Conservation (phyloP, 2,797 vertebrate genomes). For the Gallirallus australis region DNA sequence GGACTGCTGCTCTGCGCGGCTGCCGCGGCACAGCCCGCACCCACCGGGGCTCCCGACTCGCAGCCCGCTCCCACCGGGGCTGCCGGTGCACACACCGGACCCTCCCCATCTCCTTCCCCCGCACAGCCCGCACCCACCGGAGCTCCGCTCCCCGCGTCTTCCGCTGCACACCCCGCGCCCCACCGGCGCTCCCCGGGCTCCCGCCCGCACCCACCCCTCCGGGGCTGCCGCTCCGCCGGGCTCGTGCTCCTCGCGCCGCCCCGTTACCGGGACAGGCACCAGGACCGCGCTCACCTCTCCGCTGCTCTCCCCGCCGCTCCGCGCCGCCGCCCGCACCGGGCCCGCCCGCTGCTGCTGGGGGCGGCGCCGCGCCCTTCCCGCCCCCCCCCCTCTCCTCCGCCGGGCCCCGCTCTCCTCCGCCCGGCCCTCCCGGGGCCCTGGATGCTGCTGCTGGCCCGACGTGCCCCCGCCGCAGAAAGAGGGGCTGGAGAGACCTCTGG, state of each 20-base stretch:
- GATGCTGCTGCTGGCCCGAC: not conserved
- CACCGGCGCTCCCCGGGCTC: not conserved
- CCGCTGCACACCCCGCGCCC: not conserved
- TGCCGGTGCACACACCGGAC: not conserved
- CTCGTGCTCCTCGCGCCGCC: not conserved
- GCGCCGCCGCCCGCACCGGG: not conserved
- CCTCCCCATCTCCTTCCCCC: too few relatives aligned
- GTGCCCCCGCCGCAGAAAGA: not conserved
- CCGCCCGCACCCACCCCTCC: not conserved
- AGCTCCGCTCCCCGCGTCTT: not conserved
- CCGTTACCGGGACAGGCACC: not conserved
- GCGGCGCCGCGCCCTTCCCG: not conserved
- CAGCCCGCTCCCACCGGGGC: not conserved
- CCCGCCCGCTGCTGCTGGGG: conserved; percentile 35
- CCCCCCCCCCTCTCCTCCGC: not conserved
- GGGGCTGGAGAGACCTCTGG: not conserved
- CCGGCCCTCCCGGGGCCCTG: not conserved
- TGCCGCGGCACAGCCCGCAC: not conserved
- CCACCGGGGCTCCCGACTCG: not conserved
- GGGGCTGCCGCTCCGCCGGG: too few relatives aligned
- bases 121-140: not conserved
- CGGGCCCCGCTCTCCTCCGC: not conserved
- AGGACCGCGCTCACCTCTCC: not conserved
- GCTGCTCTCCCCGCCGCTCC: not conserved
- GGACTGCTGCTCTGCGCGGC: not conserved